Base-by-base conservation (phyloP, 2,797 vertebrate genomes). In the Malacoctenus gilli region DNA sequence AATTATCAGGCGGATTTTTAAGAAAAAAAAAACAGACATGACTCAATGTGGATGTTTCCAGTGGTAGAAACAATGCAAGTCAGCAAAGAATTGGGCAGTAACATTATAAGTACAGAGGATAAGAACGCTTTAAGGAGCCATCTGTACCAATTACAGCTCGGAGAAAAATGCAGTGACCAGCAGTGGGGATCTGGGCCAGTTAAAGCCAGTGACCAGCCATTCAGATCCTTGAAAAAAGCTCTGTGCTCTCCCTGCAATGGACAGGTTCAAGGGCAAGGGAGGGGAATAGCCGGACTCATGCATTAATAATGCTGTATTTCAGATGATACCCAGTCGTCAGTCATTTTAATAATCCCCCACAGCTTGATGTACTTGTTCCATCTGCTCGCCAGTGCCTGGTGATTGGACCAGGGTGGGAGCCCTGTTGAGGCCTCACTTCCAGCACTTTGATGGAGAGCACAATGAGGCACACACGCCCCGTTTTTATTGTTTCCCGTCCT, bases 291-390 rank as follows among this genome's bases (percentile, higher is more conserved):
- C 77, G 86, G 89, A 87, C 83, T 91, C 91, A 91, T 91, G 89
- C 88, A 93, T 93, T 92, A 93, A 93, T 93, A 92, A 93, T 92
- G 89, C 53, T 71, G 87, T 76, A 80, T 92, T 91, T 92, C 91
- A 88, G 87, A 90, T 87, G 92, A 92, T 91, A 91, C 82, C 76
- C 87, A 90, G 87, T 93, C 91, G 89, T 92, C 91, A 91, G 90
- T 92, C 92, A 92, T 92, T 92, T 92, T 91, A 92, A 92, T 92
- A 92, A 92, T 92, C 92, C 89, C 91, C 91, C 91, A 92, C 92
- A 92, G 92, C 91, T 92, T 92, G 91, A 92, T 92, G 88, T 88
- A 89, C 92, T 91, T 92, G 87, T 92, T 93, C 92, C 92, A 93
- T 93, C 92, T 93, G 92, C 91, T 92, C 89, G 55, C 87, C 85